Base-by-base conservation (phyloP, 2,797 vertebrate genomes). In the Mormyrus proboscirostris region DNA sequence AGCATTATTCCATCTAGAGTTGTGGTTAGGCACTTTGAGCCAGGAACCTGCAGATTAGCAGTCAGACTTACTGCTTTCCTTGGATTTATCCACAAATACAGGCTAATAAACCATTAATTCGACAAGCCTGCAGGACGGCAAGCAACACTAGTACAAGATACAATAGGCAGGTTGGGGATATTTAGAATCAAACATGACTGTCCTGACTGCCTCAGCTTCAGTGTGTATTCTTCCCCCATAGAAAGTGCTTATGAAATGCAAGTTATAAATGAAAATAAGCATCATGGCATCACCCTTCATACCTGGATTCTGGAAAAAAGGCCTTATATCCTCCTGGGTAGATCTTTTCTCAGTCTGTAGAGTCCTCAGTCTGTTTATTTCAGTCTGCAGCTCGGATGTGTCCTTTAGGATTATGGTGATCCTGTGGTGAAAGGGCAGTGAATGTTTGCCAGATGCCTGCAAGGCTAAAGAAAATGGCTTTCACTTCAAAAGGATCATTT, bases 341-440 rank as follows among this genome's bases (percentile, higher is more conserved):
- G 65, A 51, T 62, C 47, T 73, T 41, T 55, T 25, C 0, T 87
- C 79, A 88, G 82, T 92, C 88, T 90, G 92, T 83, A 88, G 83
- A 29, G 93, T 88, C 90, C 92, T 93, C 25, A 93, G 84, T 90
- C 92, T 90, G 76, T 91, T 44, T 86, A 96, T 91, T 29, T 95
- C 90, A 44, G 92, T 89, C 84, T 95, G 90, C 91, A 96, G 91
- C 89, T 92, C 92, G 62, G 84, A 89, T 44, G 96, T 96, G 90
- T 96, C 94, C 49, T 83, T 94, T 91, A 95, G 93, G 92, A 96
- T 93, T 76, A 92, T 49, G 0, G 89, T 92, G 90, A 96, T 93
- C 89, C 96, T 97, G 88, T 53, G 82, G 47, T 3, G 50, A n/a
- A 25, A 41, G 10, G 22, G 57, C 6, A 86, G 8, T 49, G 12